Evolutionary conservation across 2,888 invertebrate species (phyloP).

Genomic region (Platerodrilus igneus): DNA sequence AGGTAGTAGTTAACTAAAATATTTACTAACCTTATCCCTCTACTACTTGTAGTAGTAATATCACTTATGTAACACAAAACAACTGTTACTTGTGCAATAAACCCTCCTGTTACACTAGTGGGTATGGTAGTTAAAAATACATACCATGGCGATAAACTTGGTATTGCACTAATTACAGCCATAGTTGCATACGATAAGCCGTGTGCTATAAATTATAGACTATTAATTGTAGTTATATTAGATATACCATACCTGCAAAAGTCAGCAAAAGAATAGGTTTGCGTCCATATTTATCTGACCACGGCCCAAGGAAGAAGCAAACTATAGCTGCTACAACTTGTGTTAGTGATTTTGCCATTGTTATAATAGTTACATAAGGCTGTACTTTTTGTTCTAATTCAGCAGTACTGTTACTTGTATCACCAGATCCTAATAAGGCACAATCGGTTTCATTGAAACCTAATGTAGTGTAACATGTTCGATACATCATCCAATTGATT

Average conservation of each 20-base stretch:
- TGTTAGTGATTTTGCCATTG: conserved; percentile 58
- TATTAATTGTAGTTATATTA: neutral
- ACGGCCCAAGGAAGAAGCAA: conserved; percentile 71
- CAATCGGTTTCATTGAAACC: conserved; percentile 58
- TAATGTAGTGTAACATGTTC: conserved; percentile 61
- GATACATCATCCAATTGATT: conserved; percentile 64
- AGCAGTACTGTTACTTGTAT: conserved; percentile 50
- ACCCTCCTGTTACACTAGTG: conserved; percentile 58
- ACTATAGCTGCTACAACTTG: conserved; percentile 64
- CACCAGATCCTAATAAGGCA: conserved; percentile 51
- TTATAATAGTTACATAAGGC: conserved; percentile 59
- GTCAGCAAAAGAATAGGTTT: conserved; percentile 61
- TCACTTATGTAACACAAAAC: conserved; percentile 56
- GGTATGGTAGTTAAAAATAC: conserved; percentile 56
- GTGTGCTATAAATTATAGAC: neutral
- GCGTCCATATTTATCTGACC: conserved; percentile 76
- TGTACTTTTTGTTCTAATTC: conserved; percentile 57
- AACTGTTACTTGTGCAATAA: conserved; percentile 57
- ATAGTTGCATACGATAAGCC: neutral
- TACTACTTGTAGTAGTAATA: conserved; percentile 55
- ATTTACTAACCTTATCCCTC: conserved; percentile 56
- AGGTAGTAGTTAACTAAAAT: too few species aligned
- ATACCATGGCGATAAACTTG: conserved; percentile 39
- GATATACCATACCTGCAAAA: conserved; percentile 58
- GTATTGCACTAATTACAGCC: conserved; percentile 10